Conservation (phyloP, 2,113 vertebrate genomes). For the Corvus cornix region DNA sequence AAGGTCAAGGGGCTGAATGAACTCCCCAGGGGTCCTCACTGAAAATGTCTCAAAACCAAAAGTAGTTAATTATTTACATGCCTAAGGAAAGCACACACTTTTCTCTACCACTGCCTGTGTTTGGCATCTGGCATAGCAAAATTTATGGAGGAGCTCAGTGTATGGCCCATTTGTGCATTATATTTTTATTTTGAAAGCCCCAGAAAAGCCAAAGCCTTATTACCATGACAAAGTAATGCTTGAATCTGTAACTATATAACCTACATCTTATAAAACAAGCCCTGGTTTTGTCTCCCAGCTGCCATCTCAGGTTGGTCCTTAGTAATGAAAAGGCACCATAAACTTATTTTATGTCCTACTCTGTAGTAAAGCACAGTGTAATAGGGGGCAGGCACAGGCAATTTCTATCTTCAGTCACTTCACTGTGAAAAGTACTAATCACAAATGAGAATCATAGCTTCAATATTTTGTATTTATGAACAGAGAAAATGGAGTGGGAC, state of each 20-base stretch:
- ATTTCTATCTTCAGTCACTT: background rate
- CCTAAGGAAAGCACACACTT: background rate
- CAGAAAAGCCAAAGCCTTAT: background rate
- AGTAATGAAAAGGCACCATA: background rate
- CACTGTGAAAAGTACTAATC: background rate
- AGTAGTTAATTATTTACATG: background rate
- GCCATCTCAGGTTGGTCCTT: background rate
- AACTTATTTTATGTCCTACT: background rate
- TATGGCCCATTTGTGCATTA: background rate
- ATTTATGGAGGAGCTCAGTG: background rate
- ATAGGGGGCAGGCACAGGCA: background rate
- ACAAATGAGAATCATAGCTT: background rate
- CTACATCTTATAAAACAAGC: background rate
- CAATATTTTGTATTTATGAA: background rate
- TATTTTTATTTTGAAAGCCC: background rate
- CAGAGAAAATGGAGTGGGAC: background rate
- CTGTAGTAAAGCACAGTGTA: background rate
- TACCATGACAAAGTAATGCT: background rate
- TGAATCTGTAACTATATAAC: background rate
- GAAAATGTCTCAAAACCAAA: background rate
- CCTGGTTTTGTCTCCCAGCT: background rate
- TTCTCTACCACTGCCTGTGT: background rate
- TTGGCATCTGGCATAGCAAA: background rate
- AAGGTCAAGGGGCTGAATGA: background rate
- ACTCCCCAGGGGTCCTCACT: background rate